Evolutionary conservation across 2,113 vertebrate genomes (phyloP), one percentile per base, ranked within the genome.

Genomic region (Murina feae): DNA sequence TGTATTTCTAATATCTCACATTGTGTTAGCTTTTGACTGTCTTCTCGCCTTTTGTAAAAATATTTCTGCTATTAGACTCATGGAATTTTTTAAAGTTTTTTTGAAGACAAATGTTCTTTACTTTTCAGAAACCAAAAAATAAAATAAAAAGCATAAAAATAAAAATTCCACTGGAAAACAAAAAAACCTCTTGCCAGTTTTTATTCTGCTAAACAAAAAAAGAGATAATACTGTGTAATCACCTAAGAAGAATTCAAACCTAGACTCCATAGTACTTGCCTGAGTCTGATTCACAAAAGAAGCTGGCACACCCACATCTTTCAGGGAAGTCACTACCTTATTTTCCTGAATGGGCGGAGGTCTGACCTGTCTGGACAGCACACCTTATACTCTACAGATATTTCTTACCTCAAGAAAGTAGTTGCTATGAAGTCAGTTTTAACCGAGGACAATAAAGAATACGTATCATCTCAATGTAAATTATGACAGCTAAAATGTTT

Each of bases 351-450:
- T 17, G n/a, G 60, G 51, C 25, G 18, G 86, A 79, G 18, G 37
- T 82, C 71, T 65, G 51, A 72, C 89, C 47, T 71, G 28, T 84
- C 71, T 55, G 21, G 49, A 94, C 79, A 79, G 80, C 63, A 78
- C 18, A 78, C 9, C 8, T 86, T 83, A 35, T 4, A 14, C 21
- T 65, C 51, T 23, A 60, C 37, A 84, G 72, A 53, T 30, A 80
- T 3, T 25, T 53, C 58, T 55, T 11, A 42, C 68, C 25, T 91
- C 51, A 86, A 16, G 37, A 92, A 72, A 39, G 11, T 65, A 47
- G 66, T 95, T 86, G 85, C 58, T 83, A 90, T 68, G 20, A 86
- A 87, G 63, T 32, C 35, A 94, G 30, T 86, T 94, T 92, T 95
- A 72, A 93, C 42, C 30, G 37, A 87, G 13, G 13, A 86, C 39